Percentiles rank a stretch among this genome's conserved stretches.
Evolutionary conservation across 2,113 vertebrate species (phyloP).

Genomic region (Furnarius figulus): DNA sequence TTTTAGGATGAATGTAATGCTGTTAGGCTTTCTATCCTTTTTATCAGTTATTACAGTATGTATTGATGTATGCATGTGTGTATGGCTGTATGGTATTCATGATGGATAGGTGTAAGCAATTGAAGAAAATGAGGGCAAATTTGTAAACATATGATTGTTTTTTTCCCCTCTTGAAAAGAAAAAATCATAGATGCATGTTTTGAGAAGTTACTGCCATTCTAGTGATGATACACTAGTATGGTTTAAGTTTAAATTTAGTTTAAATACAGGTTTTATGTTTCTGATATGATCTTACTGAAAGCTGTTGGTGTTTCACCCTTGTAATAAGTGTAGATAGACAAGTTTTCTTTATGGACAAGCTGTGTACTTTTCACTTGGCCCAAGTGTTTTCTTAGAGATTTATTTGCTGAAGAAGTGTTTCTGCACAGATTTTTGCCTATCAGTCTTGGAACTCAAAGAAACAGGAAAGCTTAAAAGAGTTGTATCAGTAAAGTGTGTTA

Average conservation of each 20-base stretch:
- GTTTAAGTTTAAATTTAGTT: background rate
- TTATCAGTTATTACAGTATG: background rate
- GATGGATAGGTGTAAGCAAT: background rate
- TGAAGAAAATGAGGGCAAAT: background rate
- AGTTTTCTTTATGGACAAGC: background rate
- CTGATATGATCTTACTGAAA: background rate
- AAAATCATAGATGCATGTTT: background rate
- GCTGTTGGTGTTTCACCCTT: background rate
- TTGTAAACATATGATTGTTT: background rate
- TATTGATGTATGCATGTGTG: background rate
- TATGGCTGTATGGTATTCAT: background rate
- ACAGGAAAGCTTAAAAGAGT: background rate
- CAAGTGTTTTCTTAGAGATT: background rate
- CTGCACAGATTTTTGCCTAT: background rate
- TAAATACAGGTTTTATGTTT: background rate
- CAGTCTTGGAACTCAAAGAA: background rate
- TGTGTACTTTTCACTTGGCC: background rate
- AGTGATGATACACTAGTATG: accelerated
- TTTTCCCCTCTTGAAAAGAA: background rate
- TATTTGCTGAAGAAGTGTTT: background rate
- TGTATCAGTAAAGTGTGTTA: background rate
- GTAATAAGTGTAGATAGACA: background rate
- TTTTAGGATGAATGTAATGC: background rate
- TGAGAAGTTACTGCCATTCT: background rate
- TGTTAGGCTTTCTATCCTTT: background rate